A percentile compares a stretch with the other conserved stretches of the same genome.
Evolutionary conservation across 2,888 invertebrate species (phyloP).

Genomic region (Hydraecia micacea): DNA sequence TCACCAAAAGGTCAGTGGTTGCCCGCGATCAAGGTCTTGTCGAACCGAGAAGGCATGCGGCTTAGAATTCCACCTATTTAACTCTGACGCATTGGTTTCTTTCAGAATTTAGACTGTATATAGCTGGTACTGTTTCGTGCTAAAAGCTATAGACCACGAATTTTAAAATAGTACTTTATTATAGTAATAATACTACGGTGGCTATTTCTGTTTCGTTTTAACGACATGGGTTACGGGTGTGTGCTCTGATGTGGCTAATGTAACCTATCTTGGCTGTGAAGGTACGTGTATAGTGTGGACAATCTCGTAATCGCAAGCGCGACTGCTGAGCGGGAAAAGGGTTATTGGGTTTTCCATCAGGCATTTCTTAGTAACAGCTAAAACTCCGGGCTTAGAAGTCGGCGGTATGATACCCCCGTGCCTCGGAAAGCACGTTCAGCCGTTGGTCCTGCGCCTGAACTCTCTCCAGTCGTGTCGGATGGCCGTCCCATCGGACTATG

Average conservation of each 20-base stretch:
- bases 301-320: not conserved
- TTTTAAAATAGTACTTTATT: not conserved
- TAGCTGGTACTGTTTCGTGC: constrained; percentile 22
- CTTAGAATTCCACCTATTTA: constrained; percentile 59
- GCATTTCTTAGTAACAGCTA: not conserved
- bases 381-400: not conserved
- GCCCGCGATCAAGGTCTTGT: constrained; percentile 79
- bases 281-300: not conserved
- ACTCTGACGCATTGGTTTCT: constrained; percentile 60
- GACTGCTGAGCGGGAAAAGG: not conserved
- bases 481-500: not conserved
- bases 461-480: not conserved
- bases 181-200: not conserved
- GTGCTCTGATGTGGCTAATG: not conserved
- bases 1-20: constrained; percentile 77
- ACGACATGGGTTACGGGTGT: not conserved
- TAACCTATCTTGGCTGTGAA: not conserved
- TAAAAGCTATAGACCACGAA: not conserved
- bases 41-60: constrained; percentile 67
- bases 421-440: not conserved
- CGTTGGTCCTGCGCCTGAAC: not conserved
- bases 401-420: not conserved
- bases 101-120: constrained; percentile 31
- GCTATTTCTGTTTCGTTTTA: not conserved
- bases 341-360: not conserved